These are phyloP conservation scores for Melieria crassipennis DNA, from an alignment of 2,888 invertebrate genomes.

Conservation along the genomic window DNA sequence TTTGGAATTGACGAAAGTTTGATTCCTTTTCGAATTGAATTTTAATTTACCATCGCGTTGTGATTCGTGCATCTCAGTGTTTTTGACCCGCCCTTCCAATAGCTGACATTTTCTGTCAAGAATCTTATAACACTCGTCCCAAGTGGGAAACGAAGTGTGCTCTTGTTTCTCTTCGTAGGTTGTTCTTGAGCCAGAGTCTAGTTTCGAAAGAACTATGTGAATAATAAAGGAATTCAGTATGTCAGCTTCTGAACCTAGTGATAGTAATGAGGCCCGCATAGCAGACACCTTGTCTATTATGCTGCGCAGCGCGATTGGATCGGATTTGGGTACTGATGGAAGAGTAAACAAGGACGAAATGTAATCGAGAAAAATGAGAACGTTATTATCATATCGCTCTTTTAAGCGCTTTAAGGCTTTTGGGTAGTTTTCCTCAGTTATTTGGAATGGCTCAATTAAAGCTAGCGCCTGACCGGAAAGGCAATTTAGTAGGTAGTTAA, in stretches of 20 bases:
- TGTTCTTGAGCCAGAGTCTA: constrained; percentile 8
- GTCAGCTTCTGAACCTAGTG: constrained; percentile 10
- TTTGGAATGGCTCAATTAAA: constrained; percentile 25
- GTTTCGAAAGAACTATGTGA: constrained; percentile 9
- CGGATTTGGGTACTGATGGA: not conserved
- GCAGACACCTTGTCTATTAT: constrained; percentile 17
- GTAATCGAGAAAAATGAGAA: constrained; percentile 18
- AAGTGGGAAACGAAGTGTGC: not conserved
- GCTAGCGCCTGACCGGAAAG: constrained; percentile 29
- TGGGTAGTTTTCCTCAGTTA: constrained; percentile 33
- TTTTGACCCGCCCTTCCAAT: not conserved
- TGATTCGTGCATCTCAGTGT: not conserved
- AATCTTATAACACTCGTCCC: constrained; percentile 14
- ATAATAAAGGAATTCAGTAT: constrained; percentile 16
- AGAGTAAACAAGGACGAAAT: constrained; percentile 14
- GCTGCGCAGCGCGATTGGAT: constrained; percentile 8
- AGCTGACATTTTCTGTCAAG: not conserved
- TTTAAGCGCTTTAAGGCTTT: constrained; percentile 17
- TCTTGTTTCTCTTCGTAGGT: constrained; percentile 6
- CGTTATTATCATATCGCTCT: constrained; percentile 19
- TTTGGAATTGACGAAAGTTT: constrained; percentile 4
- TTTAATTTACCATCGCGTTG: not conserved
- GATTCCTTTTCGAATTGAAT: not conserved
- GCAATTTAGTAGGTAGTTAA: constrained; percentile 27
- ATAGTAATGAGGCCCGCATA: constrained; percentile 9